phyloP scores from a whole-genome alignment of 2,797 vertebrate genomes.

The Triplophysa bombifrons region DNA sequence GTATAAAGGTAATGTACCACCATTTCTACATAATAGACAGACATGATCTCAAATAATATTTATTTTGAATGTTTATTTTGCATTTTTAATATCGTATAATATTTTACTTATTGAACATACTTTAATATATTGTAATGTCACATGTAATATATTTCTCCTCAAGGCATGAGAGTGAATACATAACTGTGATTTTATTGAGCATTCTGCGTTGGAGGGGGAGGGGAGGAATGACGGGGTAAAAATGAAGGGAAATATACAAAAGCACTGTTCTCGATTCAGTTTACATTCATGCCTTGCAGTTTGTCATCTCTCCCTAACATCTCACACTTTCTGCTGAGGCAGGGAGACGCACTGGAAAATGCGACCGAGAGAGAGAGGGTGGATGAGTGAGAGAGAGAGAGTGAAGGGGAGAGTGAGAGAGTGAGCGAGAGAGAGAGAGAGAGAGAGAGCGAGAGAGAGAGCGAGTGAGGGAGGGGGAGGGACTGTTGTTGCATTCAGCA shows the following conservation, averaged over 20 bases:
- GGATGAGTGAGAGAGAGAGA: constrained; percentile 61
- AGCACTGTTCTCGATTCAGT: constrained; percentile 46
- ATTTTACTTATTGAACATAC: no score
- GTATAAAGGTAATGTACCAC: no score
- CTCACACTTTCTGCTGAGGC: constrained; percentile 68
- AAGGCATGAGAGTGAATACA: constrained; percentile 53
- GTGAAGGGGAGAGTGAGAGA: constrained; percentile 63
- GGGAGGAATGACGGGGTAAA: constrained; percentile 73
- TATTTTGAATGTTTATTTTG: no score
- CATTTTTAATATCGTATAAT: no score
- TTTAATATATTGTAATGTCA: not conserved
- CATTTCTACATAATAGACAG: no score
- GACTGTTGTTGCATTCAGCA: constrained; percentile 71
- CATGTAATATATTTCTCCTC: constrained; percentile 5
- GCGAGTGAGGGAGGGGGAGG: constrained; percentile 67
- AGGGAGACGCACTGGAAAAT: constrained; percentile 71
- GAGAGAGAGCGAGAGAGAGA: constrained; percentile 57
- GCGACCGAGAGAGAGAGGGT: constrained; percentile 58
- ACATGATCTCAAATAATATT: no score
- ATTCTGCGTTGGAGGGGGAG: constrained; percentile 58
- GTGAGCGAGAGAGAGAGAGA: constrained; percentile 61
- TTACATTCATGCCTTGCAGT: constrained; percentile 56
- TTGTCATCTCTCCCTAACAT: constrained; percentile 59
- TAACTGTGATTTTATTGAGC: constrained; percentile 63
- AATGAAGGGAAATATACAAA: constrained; percentile 62